Conservation (phyloP, 2,888 invertebrate species). For the Eledona agricola region DNA sequence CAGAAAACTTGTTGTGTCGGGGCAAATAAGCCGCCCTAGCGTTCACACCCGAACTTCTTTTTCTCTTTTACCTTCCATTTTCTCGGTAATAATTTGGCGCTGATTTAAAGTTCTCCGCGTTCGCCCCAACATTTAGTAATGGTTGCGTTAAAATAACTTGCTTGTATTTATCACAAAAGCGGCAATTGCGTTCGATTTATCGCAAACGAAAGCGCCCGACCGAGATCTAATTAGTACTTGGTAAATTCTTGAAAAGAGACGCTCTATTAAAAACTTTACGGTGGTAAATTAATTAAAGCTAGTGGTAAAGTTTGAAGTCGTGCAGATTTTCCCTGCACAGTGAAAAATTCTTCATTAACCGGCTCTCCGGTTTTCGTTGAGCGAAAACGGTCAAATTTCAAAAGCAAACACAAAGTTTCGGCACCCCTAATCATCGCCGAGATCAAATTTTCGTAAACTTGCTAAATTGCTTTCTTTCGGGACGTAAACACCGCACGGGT, state of each 20-base stretch:
- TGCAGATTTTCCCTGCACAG: not conserved
- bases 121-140: too few species aligned
- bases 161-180: not conserved
- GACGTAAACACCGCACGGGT: not conserved
- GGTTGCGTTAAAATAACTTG: too few species aligned
- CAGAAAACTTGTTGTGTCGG: too few species aligned
- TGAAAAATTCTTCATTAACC: slow-evolving; percentile 1
- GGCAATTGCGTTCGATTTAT: not conserved
- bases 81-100: too few species aligned
- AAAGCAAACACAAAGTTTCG: slow-evolving; percentile 1
- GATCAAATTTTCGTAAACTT: slow-evolving; percentile 5
- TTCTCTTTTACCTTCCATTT: too few species aligned
- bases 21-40: too few species aligned
- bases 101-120: too few species aligned
- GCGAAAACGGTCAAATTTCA: not conserved
- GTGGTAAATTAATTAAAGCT: slow-evolving; percentile 1
- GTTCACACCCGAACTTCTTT: too few species aligned
- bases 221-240: not conserved
- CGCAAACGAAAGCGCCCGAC: not conserved
- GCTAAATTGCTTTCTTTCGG: slow-evolving; percentile 1
- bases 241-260: slow-evolving; percentile 3
- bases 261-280: slow-evolving; percentile 1
- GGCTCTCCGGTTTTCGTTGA: not conserved
- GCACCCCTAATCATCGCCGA: slow-evolving; percentile 2
- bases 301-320: not conserved